A percentile compares a stretch with the other conserved stretches of the same genome.
phyloP scores from a whole-genome alignment of 2,797 vertebrate genomes.

The Leontopithecus rosalia region DNA sequence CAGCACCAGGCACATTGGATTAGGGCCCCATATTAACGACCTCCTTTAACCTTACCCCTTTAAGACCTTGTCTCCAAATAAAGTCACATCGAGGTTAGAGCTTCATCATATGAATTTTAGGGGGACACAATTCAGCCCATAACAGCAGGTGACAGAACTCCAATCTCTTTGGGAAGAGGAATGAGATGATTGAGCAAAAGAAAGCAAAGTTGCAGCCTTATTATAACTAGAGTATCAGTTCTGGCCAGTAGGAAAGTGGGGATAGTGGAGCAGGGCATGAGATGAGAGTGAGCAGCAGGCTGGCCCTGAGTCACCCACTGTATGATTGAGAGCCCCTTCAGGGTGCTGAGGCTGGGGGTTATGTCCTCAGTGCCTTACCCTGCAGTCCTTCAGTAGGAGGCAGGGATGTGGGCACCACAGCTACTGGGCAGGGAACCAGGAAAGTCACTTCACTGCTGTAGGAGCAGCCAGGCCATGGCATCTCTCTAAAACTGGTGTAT shows the following conservation, averaged over 20 bases:
- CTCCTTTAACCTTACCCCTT: not conserved
- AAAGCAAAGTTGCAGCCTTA: not conserved
- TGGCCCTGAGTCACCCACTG: not conserved
- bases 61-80: not conserved
- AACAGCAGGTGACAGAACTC: not conserved
- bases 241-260: not conserved
- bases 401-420: accelerated
- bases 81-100: too few species aligned
- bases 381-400: too few species aligned
- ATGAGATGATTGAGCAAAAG: not conserved
- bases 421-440: too few species aligned
- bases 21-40: not conserved
- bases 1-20: not conserved
- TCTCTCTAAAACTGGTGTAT: not conserved
- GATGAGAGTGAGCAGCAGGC: not conserved
- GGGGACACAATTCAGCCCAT: not conserved
- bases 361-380: not conserved
- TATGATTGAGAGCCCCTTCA: not conserved
- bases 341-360: not conserved
- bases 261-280: not conserved
- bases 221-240: not conserved
- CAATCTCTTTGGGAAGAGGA: not conserved
- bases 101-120: not conserved
- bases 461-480: not conserved
- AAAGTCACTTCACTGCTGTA: not conserved